Percentiles rank a stretch among this genome's conserved stretches.
Conservation (phyloP, 2,113 vertebrate species). For the Tricholaema leucomelas region DNA sequence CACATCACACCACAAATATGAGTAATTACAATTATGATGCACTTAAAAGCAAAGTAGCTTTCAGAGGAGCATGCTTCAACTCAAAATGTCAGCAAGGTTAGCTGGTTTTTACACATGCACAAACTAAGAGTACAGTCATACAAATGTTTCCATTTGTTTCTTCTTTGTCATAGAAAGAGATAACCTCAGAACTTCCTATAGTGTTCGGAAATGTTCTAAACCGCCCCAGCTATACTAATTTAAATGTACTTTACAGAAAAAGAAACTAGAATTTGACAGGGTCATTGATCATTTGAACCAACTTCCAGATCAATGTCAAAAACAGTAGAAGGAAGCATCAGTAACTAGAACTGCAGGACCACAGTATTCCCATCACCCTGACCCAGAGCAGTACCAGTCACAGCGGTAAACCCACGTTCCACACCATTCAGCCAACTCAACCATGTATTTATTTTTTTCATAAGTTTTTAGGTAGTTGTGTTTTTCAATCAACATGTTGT, state of each 20-base stretch:
- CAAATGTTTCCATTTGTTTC: slow-evolving; percentile 25
- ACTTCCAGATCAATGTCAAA: not conserved
- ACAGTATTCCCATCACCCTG: accelerated
- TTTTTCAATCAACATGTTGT: slow-evolving; percentile 61
- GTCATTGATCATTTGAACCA: not conserved
- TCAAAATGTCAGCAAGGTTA: not conserved
- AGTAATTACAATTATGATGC: slow-evolving; percentile 14
- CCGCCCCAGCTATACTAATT: not conserved
- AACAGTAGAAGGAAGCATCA: not conserved
- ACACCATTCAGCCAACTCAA: not conserved
- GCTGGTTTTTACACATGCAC: not conserved
- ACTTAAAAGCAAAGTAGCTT: not conserved
- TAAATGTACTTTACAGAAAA: not conserved
- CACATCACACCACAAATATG: not conserved
- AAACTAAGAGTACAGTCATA: not conserved
- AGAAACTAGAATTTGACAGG: not conserved
- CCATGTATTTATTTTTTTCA: not conserved
- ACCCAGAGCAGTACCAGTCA: not conserved
- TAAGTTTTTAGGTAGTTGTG: slow-evolving; percentile 1
- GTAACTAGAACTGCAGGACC: not conserved
- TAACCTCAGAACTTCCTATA: not conserved
- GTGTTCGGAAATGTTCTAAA: not conserved
- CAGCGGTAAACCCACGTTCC: not conserved
- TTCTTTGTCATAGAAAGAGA: slow-evolving; percentile 7
- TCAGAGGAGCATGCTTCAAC: slow-evolving; percentile 19